Conservation (phyloP, 2,797 vertebrate species). For the Prionace glauca region DNA sequence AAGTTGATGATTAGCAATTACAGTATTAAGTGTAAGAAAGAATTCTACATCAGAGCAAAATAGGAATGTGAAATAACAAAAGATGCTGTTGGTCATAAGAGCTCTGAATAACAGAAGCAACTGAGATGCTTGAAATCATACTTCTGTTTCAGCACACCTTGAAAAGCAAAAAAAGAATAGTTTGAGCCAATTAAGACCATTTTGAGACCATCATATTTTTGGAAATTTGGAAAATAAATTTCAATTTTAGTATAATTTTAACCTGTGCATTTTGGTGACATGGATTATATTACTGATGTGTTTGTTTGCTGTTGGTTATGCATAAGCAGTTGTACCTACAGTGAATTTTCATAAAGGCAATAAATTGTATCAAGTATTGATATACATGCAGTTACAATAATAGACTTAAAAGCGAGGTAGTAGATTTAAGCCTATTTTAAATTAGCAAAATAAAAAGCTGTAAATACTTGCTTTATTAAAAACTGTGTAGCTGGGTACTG, state of each 20-base stretch:
- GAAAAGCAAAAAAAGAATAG: background rate
- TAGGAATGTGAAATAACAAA: background rate
- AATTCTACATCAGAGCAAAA: background rate
- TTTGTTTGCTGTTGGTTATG: no score
- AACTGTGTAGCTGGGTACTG: background rate
- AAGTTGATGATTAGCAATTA: background rate
- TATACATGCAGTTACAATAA: background rate
- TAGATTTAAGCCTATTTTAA: background rate
- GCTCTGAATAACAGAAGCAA: background rate
- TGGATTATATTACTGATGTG: no score
- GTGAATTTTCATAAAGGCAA: no score
- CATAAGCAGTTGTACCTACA: no score
- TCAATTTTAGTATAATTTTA: background rate
- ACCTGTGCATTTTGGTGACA: background rate
- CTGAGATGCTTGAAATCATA: conserved; percentile 1
- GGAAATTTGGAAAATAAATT: background rate
- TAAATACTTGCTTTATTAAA: background rate
- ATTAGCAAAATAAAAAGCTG: background rate
- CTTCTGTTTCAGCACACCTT: background rate
- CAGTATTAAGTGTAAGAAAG: background rate
- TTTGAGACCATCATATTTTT: background rate
- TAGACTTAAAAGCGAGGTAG: background rate
- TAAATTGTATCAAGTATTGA: no score
- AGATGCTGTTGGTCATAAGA: background rate
- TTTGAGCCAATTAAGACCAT: conserved; percentile 2